Conservation (phyloP, 2,113 vertebrate species). For the Perca flavescens region DNA sequence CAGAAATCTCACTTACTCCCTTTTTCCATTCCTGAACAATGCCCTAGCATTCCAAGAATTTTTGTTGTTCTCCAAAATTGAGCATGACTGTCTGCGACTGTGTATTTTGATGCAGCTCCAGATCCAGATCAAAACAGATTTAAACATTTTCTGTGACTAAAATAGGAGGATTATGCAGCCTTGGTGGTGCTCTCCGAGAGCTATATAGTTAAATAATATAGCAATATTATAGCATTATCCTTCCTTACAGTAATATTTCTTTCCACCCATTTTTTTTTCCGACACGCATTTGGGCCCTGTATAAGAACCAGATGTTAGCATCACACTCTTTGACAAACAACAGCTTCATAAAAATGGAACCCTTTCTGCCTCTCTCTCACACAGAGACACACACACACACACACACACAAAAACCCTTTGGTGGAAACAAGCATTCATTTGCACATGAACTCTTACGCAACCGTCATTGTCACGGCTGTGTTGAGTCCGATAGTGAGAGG, state of each 20-base stretch:
- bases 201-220: too few species aligned
- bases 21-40: background rate
- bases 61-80: background rate
- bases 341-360: constrained; percentile 33
- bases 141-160: background rate
- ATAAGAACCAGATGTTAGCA: constrained; percentile 18
- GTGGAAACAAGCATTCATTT: constrained; percentile 56
- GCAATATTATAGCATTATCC: background rate
- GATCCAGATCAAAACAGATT: background rate
- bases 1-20: background rate
- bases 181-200: too few species aligned
- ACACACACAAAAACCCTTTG: constrained; percentile 34
- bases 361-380: constrained; percentile 1
- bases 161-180: background rate
- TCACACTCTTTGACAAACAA: constrained; percentile 32
- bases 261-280: background rate
- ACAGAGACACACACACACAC: background rate
- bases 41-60: background rate
- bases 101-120: background rate
- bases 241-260: background rate
- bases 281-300: background rate
- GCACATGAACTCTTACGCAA: constrained; percentile 69
- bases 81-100: background rate
- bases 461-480: constrained; percentile 54
- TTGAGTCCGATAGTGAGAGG: constrained; percentile 47